phyloP scores from a whole-genome alignment of 2,113 vertebrate genomes.

The Oreamnos americanus region DNA sequence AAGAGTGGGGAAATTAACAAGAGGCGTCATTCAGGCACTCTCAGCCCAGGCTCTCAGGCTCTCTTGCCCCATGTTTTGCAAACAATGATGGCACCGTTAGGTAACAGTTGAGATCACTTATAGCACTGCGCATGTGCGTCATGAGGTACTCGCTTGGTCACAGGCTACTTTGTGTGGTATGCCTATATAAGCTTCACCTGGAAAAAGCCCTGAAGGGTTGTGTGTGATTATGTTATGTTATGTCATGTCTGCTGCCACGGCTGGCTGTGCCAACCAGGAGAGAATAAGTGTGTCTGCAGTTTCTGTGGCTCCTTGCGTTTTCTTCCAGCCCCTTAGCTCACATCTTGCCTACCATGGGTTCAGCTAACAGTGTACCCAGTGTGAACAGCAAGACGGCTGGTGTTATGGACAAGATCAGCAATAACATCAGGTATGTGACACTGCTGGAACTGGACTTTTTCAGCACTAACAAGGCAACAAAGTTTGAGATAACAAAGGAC shows the following conservation, averaged over 20 bases:
- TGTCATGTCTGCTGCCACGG: background rate
- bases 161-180: background rate
- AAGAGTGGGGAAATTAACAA: background rate
- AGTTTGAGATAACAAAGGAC: background rate
- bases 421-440: background rate
- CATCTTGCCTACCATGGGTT: background rate
- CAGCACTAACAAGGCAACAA: background rate
- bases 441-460: background rate
- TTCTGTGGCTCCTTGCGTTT: background rate
- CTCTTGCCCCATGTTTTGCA: background rate
- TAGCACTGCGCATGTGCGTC: background rate
- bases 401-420: background rate
- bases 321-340: background rate
- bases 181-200: background rate
- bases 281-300: background rate
- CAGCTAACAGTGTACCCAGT: background rate
- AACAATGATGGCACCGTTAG: background rate
- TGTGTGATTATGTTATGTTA: background rate
- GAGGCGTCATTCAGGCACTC: background rate
- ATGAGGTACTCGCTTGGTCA: background rate
- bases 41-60: background rate
- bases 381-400: background rate
- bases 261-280: background rate
- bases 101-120: background rate
- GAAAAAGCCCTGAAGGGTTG: background rate